Base-by-base conservation (phyloP, 2,113 vertebrate species). In the Tauraco erythrolophus region DNA sequence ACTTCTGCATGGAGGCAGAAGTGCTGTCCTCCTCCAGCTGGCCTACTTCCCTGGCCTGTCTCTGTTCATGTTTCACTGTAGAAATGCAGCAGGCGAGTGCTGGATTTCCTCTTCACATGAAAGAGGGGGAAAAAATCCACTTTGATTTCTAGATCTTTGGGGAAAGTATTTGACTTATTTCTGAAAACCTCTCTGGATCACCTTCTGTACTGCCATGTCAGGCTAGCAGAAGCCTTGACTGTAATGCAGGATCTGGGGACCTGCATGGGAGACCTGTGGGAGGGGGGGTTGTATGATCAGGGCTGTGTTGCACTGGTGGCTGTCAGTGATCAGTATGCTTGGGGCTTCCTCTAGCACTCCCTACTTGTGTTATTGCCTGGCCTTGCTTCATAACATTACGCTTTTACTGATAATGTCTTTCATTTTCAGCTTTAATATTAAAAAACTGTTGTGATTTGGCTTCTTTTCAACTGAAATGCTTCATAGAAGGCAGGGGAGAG, bases 401-500 rank as follows among this genome's bases (percentile, higher is more conserved):
- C 11, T 21, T 65, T 50, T 39, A 7, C 95, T 86, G 83, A 94
- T 86, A 80, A 83, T 62, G 94, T 50, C 86, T 84, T 86, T 92
- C 69, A 46, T 94, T 91, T 89, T 89, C 86, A 81, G 80, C 86
- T 81, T 62, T 50, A 46, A 82, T 89, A 77, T 74, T 80, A 65
- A 91, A 61, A 86, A 18, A 3, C 66, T 23, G 72, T 60, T 37
- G 64, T 41, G 56, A 33, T 87, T 66, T 81, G 83, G 28, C 68
- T 89, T 65, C 79, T 45, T 75, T 62, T 72, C 58, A 53, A 2
- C 71, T 46, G 83, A 51, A 77, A 1, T 1, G n/a, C 82, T 82
- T n/a, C 21, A 50, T 22, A 23, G 56, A n/a, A 19, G 39, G 75
- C 45, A 64, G 70, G 46, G n/a, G 24, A 41, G 80, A 41, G 50